Evolutionary conservation across 2,113 vertebrate species (phyloP).

Genomic region (Tricholaema leucomelas): DNA sequence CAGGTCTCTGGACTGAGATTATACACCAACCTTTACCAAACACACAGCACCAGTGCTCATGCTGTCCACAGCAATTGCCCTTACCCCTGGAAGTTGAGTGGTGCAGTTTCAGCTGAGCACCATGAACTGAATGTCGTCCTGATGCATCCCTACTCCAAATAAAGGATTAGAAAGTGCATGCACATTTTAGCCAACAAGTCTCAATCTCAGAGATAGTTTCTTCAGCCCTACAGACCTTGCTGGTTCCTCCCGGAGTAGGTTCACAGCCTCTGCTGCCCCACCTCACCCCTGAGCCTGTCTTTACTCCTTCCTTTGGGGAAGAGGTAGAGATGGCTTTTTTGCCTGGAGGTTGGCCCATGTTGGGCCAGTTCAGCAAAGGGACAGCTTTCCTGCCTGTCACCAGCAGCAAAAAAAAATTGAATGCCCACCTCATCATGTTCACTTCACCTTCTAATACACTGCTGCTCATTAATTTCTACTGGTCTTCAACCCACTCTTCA

Average conservation of each 20-base stretch:
- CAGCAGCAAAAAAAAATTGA: background rate
- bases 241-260: background rate
- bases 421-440: background rate
- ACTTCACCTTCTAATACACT: background rate
- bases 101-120: background rate
- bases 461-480: background rate
- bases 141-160: background rate
- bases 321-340: background rate
- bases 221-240: background rate
- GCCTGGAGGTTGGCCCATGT: accelerated
- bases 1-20: background rate
- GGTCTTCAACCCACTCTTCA: background rate
- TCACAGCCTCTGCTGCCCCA: accelerated
- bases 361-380: background rate
- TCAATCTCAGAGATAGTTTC: background rate
- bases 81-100: background rate
- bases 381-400: background rate
- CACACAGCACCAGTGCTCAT: background rate
- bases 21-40: background rate
- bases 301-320: background rate
- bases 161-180: accelerated
- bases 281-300: background rate
- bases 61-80: background rate
- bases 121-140: background rate
- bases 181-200: accelerated